A percentile compares a stretch with the other conserved stretches of the same genome.
Evolutionary conservation across 2,888 invertebrate species (phyloP).

Genomic region (Monochamus alternatus): DNA sequence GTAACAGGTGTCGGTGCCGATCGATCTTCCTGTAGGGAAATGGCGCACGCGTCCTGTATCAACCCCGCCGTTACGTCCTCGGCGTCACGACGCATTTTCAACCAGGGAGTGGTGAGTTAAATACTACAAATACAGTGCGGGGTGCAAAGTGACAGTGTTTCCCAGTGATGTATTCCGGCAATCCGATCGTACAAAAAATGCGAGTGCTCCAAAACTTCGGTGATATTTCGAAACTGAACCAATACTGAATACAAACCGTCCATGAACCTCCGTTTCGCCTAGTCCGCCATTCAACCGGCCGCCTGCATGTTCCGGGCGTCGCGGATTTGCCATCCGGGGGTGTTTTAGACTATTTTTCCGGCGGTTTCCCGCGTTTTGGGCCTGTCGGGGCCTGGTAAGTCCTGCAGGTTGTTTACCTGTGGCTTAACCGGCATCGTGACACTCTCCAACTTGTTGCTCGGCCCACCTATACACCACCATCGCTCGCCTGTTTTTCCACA

Average conservation of each 20-base stretch:
- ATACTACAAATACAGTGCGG: constrained; percentile 43
- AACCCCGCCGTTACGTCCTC: constrained; percentile 64
- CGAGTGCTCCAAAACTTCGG: constrained; percentile 19
- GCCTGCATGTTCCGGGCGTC: constrained; percentile 40
- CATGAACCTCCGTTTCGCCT: constrained; percentile 38
- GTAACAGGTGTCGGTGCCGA: constrained; percentile 71
- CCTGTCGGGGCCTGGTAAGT: constrained; percentile 40
- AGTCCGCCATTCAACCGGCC: constrained; percentile 30
- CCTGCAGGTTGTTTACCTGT: constrained; percentile 68
- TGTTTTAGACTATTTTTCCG: constrained; percentile 37
- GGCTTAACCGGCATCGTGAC: constrained; percentile 64
- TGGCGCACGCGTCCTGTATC: constrained; percentile 62
- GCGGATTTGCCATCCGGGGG: constrained; percentile 40
- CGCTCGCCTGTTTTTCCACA: constrained; percentile 63
- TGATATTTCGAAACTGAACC: constrained; percentile 36
- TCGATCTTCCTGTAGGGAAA: constrained; percentile 65
- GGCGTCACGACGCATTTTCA: constrained; percentile 66
- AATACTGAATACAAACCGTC: constrained; percentile 47
- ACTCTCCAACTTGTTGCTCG: constrained; percentile 69
- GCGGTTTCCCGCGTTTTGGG: constrained; percentile 32
- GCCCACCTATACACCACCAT: constrained; percentile 64
- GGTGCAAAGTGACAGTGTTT: constrained; percentile 31
- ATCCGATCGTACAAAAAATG: constrained; percentile 22
- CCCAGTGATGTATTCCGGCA: constrained; percentile 25
- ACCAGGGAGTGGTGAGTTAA: constrained; percentile 69